Conservation (phyloP, 2,888 invertebrate genomes). For the Dinocampus coccinellae region DNA sequence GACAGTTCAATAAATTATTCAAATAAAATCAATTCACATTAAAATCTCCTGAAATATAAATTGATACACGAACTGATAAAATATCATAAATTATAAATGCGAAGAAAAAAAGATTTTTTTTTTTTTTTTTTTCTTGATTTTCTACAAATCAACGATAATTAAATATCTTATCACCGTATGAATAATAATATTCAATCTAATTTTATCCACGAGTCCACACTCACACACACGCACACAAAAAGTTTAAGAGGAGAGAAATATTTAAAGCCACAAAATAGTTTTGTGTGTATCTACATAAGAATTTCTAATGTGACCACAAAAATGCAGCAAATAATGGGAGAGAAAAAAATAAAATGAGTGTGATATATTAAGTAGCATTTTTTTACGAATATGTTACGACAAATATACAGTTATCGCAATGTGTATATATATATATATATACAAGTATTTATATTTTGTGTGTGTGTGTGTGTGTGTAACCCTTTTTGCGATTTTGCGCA, state of each 20-base stretch:
- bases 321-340: conserved; percentile 31
- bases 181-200: too few species aligned
- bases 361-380: conserved; percentile 36
- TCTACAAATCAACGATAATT: background rate
- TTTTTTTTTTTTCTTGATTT: too few species aligned
- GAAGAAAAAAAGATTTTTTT: too few species aligned
- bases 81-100: background rate
- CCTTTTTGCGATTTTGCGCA: conserved; percentile 43
- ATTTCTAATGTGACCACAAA: conserved; percentile 5
- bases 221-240: too few species aligned
- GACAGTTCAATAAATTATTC: background rate
- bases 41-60: background rate
- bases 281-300: background rate
- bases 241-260: too few species aligned
- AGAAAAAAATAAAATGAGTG: conserved; percentile 30
- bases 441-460: too few species aligned
- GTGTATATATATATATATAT: too few species aligned
- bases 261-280: background rate
- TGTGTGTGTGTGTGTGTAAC: conserved; percentile 27
- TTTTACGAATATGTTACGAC: conserved; percentile 45
- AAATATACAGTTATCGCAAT: conserved; percentile 11
- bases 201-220: too few species aligned
- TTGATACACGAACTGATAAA: too few species aligned
- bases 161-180: too few species aligned
- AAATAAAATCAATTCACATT: background rate